phyloP scores from a whole-genome alignment of 2,797 vertebrate genomes.

The Parauchenoglanis punctatus region DNA sequence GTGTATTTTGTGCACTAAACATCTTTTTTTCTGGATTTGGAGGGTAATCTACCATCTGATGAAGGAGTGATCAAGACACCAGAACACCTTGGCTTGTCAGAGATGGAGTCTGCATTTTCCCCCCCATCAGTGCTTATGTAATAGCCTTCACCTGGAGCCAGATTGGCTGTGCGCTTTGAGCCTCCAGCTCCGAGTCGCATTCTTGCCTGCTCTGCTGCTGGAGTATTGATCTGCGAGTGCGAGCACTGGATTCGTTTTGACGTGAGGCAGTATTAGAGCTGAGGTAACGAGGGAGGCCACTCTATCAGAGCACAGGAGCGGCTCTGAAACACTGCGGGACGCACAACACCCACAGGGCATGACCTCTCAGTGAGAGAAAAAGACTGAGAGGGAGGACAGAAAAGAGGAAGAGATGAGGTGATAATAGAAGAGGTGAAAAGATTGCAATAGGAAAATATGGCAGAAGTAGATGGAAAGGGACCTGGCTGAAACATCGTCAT shows the following conservation, averaged over 20 bases:
- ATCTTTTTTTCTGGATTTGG: neutral
- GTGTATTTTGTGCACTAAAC: constrained; percentile 12
- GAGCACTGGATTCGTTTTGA: constrained; percentile 79
- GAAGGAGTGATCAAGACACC: constrained; percentile 42
- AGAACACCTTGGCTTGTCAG: constrained; percentile 30
- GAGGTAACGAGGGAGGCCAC: constrained; percentile 74
- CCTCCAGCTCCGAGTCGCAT: constrained; percentile 59
- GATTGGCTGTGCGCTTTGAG: constrained; percentile 60
- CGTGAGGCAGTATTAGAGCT: constrained; percentile 76
- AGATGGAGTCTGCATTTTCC: constrained; percentile 35
- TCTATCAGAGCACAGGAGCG: constrained; percentile 77
- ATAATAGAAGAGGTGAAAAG: neutral
- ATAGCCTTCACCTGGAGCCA: constrained; percentile 68
- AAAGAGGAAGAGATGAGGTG: constrained; percentile 5
- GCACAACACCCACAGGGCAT: constrained; percentile 73
- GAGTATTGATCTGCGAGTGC: constrained; percentile 74
- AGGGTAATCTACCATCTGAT: constrained; percentile 17
- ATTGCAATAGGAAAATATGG: neutral
- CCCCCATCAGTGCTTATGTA: constrained; percentile 58
- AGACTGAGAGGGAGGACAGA: constrained; percentile 57
- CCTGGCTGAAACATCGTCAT: neutral
- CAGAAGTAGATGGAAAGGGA: neutral
- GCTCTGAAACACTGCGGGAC: constrained; percentile 72
- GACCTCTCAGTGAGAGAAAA: constrained; percentile 69
- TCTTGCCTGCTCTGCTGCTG: constrained; percentile 67